Percentiles rank a stretch among this genome's conserved stretches.
These are phyloP conservation scores for Hippocampus abdominalis DNA, from an alignment of 2,113 vertebrate species.

Conservation along the genomic window DNA sequence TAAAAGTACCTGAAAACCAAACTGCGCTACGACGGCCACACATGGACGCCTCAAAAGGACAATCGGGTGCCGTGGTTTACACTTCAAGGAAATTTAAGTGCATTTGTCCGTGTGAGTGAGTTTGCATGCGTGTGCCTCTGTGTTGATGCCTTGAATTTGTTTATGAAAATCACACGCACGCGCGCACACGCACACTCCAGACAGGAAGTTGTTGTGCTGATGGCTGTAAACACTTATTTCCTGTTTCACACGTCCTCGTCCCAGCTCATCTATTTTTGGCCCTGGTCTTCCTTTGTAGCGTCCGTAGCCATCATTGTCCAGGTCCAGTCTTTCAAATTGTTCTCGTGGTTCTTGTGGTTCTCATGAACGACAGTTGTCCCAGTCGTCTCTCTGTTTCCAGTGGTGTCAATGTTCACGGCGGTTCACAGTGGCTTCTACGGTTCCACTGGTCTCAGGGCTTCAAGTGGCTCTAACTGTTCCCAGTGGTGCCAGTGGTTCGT, in stretches of 20 bases:
- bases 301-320: too few relatives aligned
- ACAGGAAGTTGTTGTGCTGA: constrained; percentile 75
- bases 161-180: constrained; percentile 10
- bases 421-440: not conserved
- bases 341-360: too few relatives aligned
- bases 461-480: too few relatives aligned
- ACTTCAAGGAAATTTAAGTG: not conserved
- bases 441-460: too few relatives aligned
- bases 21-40: too few relatives aligned
- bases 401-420: not conserved
- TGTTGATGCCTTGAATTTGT: not conserved
- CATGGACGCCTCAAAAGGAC: too few relatives aligned
- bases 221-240: constrained; percentile 73
- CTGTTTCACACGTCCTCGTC: constrained; percentile 67
- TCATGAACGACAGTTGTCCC: not conserved
- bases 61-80: not conserved
- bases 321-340: too few relatives aligned
- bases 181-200: not conserved
- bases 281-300: not conserved
- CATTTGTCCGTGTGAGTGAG: not conserved
- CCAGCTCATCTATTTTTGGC: not conserved
- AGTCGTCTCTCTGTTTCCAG: not conserved
- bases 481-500: too few relatives aligned
- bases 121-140: not conserved
- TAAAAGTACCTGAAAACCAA: too few relatives aligned